A percentile compares a stretch with the other conserved stretches of the same genome.
Conservation (phyloP, 53 echinoderm and acorn worm genomes). For the Patiria pectinifera region DNA sequence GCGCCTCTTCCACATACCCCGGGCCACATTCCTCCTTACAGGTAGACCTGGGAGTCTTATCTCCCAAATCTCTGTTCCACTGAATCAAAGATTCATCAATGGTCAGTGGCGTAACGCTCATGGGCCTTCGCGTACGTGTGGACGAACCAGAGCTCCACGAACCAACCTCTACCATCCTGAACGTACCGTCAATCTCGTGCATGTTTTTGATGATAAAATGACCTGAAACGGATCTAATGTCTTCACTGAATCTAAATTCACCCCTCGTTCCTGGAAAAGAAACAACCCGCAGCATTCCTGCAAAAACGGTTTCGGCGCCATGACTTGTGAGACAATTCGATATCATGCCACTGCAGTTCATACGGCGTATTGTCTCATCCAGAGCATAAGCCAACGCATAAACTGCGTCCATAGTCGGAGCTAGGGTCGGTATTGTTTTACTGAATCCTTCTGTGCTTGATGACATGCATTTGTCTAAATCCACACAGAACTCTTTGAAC, state of each 20-base stretch:
- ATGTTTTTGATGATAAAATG: constrained; percentile 27
- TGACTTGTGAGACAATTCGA: background rate
- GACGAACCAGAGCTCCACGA: constrained; percentile 25
- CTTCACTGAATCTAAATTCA: background rate
- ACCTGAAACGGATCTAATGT: background rate
- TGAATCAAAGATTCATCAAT: constrained; percentile 14
- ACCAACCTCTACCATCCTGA: constrained; percentile 62
- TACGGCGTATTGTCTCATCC: background rate
- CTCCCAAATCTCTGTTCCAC: background rate
- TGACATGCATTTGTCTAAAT: background rate
- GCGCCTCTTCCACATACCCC: constrained; percentile 17
- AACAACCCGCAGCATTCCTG: background rate
- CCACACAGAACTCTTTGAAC: constrained; percentile 55
- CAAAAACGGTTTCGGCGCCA: background rate
- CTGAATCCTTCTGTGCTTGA: constrained; percentile 59
- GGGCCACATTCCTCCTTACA: constrained; percentile 42
- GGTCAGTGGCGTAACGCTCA: background rate
- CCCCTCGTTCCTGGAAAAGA: constrained; percentile 35
- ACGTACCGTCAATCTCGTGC: constrained; percentile 38
- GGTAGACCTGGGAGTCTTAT: constrained; percentile 1
- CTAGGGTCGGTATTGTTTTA: constrained; percentile 31
- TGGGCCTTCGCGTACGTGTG: background rate
- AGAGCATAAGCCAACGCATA: constrained; percentile 48
- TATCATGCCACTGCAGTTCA: background rate
- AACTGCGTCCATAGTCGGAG: constrained; percentile 51